Evolutionary conservation across 2,888 invertebrate genomes (phyloP).

Genomic region (Cantharis nigra): DNA sequence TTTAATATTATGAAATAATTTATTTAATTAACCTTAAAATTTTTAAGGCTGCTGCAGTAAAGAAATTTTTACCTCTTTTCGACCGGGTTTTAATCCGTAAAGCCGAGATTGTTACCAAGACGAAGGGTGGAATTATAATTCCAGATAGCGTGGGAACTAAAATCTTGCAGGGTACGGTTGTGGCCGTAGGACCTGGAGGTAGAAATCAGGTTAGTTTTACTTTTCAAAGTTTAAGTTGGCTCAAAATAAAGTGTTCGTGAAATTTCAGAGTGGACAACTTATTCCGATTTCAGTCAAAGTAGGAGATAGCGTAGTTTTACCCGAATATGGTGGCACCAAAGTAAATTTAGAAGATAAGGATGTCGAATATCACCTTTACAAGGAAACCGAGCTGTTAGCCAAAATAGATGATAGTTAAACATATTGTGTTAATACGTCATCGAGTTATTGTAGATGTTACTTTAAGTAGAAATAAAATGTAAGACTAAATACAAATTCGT

Average conservation of each 20-base stretch:
- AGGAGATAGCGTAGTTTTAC: slow-evolving; percentile 93
- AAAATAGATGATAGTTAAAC: slow-evolving; percentile 70
- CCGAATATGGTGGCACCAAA: slow-evolving; percentile 98
- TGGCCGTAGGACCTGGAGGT: slow-evolving; percentile 92
- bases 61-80: slow-evolving; percentile 83
- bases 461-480: background rate
- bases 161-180: slow-evolving; percentile 89
- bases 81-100: slow-evolving; percentile 94
- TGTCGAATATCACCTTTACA: slow-evolving; percentile 91
- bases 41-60: slow-evolving; percentile 55
- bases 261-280: slow-evolving; percentile 74
- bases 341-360: slow-evolving; percentile 82
- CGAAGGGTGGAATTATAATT: slow-evolving; percentile 95
- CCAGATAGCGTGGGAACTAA: slow-evolving; percentile 96
- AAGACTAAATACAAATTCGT: background rate
- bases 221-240: background rate
- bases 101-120: slow-evolving; percentile 87
- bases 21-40: background rate
- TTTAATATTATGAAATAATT: background rate
- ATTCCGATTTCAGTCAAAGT: slow-evolving; percentile 82
- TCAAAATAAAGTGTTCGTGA: slow-evolving; percentile 6
- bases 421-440: background rate
- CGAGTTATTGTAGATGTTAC: background rate
- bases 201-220: slow-evolving; percentile 67
- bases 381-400: slow-evolving; percentile 95